Evolutionary conservation across 1,140 invertebrate genomes (phyloP), one percentile per base, ranked within the genome.

Genomic region (Himalopsyche phryganea): DNA sequence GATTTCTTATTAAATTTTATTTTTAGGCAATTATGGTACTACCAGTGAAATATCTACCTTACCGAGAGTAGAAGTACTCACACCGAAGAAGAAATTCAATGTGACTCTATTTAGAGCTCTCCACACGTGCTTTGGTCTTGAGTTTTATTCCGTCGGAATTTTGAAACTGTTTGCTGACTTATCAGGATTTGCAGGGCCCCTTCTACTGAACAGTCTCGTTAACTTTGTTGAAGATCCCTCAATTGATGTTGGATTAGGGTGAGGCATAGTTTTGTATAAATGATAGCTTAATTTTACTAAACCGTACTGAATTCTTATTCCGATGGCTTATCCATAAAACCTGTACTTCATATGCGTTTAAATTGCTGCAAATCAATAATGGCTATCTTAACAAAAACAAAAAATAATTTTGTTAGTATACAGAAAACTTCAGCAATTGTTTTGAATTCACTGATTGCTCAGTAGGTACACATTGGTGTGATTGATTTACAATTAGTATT

Each of bases 81-180:
- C 68, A 10, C 68, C 71, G 0, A 54, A 54, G n/a, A 68, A 70
- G 14, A 68, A 72, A 52, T 78, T 78, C 17, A 81, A 82, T 65
- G 73, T 83, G 3, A 83, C 85, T 1, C 69, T 97, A 10, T 68
- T 95, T 0, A 80, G 78, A 59, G 83, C 88, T 0, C 71, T 98
- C n/a, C 86, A 94, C 68, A 81, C 77, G 53, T 86, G 86, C 65
- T 98, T 94, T 76, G 94, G 91, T 17, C 69, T 83, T 52, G 85
- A 94, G 69, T 98, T 96, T 79, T 94, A 95, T 68, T 80, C 83
- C 13, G 85, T 98, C 68, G 96, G 95, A 20, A 70, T 96, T 56
- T 70, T 98, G 2, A 93, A 94, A 73, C 79, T 99, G 19, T 67
- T 91, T 2, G 84, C 88, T 2, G 96, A 98, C 73, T 79, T 81